Evolutionary conservation across 1,140 invertebrate genomes (phyloP), one percentile per base, ranked within the genome.

Genomic region (Drosophila watanabei): DNA sequence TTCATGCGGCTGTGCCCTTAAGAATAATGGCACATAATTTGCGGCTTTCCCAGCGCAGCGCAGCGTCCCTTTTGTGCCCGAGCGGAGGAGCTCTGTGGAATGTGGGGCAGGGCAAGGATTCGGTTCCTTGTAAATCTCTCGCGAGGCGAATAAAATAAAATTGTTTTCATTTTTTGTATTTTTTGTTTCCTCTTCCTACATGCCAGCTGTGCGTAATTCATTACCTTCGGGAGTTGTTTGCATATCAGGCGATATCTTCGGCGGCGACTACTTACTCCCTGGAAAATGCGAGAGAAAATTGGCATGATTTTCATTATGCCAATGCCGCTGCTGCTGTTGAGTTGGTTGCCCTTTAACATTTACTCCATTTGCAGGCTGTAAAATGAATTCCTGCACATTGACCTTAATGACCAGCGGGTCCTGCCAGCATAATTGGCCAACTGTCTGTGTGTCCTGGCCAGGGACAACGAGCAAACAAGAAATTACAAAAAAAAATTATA

Each of bases 1-100:
- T 89, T 88, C 85, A 83, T 81, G 81, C 66, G 73, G 75, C 85
- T 84, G 70, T 85, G 75, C 86, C 85, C 85, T 89, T 89, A 89
- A 89, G 82, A 89, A 82, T 89, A 89, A 89, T 89, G 85, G 75
- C 85, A 89, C 85, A 89, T 89, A 88, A 89, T 89, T 89, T 89
- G 85, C 85, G 85, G 85, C 81, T 89, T 89, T 83, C 62, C 69
- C 64, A 51, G 46, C 18, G 52, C 56, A 62, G 56, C 54, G 51
- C 57, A 71, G 57, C 61, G 51, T 59, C 61, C 79, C 52, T 43
- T 66, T 51, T 51, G 58, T 52, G 32, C 28, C 10, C 37, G 37
- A 18, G 18, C 48, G n/a, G 20, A 46, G 20, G 39, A 39, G 30
- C 43, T 52, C 37, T 28, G 28, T 41, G 64, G 75, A 78, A 60